Conservation (phyloP, 1,140 invertebrate genomes). For the Uloborus diversus region DNA sequence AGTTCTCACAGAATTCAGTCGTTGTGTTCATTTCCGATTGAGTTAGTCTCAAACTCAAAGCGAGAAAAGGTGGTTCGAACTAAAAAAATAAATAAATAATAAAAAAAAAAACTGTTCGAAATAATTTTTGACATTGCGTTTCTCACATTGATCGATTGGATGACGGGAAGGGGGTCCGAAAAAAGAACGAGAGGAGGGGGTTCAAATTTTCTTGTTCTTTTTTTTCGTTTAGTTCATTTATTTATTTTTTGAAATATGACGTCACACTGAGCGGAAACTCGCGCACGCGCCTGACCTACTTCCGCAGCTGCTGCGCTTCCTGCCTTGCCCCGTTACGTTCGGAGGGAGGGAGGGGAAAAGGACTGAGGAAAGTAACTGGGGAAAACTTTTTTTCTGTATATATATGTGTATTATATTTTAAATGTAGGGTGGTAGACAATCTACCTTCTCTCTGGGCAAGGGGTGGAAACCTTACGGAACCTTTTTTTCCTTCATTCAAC, state of each 20-base stretch:
- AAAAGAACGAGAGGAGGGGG: background rate
- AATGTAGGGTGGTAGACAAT: background rate
- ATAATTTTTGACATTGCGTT: slow-evolving; percentile 23
- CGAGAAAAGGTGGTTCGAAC: too few species aligned
- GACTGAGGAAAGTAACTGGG: background rate
- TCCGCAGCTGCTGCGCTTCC: slow-evolving; percentile 1
- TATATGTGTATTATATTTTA: background rate
- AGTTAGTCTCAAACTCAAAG: background rate
- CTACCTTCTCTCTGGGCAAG: slow-evolving; percentile 6
- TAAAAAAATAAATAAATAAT: too few species aligned
- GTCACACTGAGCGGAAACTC: slow-evolving; percentile 2
- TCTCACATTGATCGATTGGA: slow-evolving; percentile 13
- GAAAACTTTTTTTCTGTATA: slow-evolving; percentile 3
- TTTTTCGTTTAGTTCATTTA: slow-evolving; percentile 1
- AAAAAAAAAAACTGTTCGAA: slow-evolving; percentile 10
- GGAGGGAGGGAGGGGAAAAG: background rate
- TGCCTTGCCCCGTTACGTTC: slow-evolving; percentile 4
- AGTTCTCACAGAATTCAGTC: too few species aligned
- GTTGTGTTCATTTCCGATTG: background rate
- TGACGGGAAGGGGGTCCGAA: background rate
- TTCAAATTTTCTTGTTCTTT: background rate
- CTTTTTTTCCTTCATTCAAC: background rate
- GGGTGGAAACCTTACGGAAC: slow-evolving; percentile 10
- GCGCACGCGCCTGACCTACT: slow-evolving; percentile 22
- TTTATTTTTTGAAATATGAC: slow-evolving; percentile 2